Conservation (phyloP, 2,888 invertebrate genomes). For the Dolichopus griseipennis region DNA sequence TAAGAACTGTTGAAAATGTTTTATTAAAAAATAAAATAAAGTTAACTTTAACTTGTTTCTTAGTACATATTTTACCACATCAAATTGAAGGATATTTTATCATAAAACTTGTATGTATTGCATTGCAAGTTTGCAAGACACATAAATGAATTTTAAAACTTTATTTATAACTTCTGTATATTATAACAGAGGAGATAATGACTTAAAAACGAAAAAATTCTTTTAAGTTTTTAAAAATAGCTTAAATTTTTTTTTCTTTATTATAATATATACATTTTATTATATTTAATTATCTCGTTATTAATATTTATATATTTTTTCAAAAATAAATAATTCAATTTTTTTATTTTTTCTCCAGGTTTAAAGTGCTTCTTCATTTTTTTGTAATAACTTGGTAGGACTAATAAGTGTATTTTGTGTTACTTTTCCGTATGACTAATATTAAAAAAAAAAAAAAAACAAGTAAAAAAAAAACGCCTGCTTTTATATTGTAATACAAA, state of each 20-base stretch:
- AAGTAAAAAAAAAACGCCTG: not conserved
- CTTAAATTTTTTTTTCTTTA: not conserved
- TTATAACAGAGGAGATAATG: no score
- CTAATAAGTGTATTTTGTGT: conserved; percentile 6
- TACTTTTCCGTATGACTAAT: conserved; percentile 1
- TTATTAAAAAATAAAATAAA: no score
- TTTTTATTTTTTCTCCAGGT: conserved; percentile 6
- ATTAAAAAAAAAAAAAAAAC: not conserved
- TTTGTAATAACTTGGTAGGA: conserved; percentile 6
- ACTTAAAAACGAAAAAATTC: not conserved
- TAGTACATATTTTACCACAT: no score
- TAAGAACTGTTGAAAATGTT: no score
- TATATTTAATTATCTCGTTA: not conserved
- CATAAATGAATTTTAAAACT: no score
- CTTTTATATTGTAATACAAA: not conserved
- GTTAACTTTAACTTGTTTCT: no score
- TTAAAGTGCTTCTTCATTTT: conserved; percentile 4
- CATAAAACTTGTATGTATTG: no score
- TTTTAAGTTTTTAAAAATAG: not conserved
- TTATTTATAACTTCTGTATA: no score
- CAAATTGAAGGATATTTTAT: no score
- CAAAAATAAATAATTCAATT: conserved; percentile 2
- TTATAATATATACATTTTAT: not conserved
- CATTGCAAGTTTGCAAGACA: no score
- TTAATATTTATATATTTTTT: not conserved